phyloP scores from a whole-genome alignment of 1,140 invertebrate genomes.

The Aphaenogaster rudis region DNA sequence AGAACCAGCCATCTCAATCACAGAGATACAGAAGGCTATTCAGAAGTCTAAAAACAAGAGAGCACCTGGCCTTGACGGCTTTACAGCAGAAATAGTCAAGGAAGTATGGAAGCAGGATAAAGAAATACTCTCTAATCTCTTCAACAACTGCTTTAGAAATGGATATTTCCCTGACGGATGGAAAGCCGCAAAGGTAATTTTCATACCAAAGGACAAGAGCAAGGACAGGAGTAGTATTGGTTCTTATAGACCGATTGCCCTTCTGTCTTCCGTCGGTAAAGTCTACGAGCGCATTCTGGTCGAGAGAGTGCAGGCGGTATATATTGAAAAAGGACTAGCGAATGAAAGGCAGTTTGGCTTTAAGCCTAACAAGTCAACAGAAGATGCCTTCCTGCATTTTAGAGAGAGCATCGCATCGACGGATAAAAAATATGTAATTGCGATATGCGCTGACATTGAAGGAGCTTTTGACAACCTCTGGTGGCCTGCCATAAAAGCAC shows the following conservation, averaged over 20 bases:
- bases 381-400: no score
- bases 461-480: no score
- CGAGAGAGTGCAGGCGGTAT: fast-evolving
- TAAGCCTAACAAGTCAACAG: no score
- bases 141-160: not conserved
- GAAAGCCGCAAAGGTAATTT: not conserved
- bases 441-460: no score
- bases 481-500: no score
- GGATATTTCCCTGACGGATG: not conserved
- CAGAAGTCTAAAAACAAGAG: no score
- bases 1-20: no score
- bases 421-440: no score
- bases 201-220: not conserved
- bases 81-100: not conserved
- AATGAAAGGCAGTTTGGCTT: no score
- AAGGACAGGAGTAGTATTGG: not conserved
- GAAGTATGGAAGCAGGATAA: not conserved
- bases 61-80: not conserved
- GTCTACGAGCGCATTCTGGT: not conserved
- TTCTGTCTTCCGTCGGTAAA: not conserved
- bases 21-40: no score
- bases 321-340: no score
- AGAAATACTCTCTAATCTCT: not conserved
- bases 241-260: constrained; percentile 2
- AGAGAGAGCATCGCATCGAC: no score